A percentile compares a stretch with the other conserved stretches of the same genome.
These are phyloP conservation scores for Artemia sinica DNA, from an alignment of 2,888 invertebrate species.

Conservation along the genomic window DNA sequence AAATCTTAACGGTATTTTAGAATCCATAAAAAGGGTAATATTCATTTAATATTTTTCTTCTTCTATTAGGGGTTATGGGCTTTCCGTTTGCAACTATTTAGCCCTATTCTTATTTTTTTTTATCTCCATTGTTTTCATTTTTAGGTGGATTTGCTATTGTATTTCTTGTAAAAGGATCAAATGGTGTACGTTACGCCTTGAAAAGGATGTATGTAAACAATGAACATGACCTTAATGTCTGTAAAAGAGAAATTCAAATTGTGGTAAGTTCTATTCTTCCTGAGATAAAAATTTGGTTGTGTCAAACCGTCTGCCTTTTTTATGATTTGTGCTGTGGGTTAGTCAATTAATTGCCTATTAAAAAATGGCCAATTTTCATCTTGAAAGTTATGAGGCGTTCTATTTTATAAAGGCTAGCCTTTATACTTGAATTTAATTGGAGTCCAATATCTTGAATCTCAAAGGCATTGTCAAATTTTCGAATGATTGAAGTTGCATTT, in stretches of 20 bases:
- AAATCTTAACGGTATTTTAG: no score
- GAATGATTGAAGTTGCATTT: no score
- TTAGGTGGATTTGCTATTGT: slow-evolving; percentile 83
- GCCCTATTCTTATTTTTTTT: slow-evolving; percentile 19
- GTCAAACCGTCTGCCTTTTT: slow-evolving; percentile 16
- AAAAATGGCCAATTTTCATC: slow-evolving; percentile 15
- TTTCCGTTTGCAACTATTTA: neutral
- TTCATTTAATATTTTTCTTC: no score
- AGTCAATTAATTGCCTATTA: neutral
- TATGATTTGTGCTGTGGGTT: no score
- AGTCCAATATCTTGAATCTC: no score
- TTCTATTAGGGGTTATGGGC: no score
- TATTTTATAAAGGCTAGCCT: no score
- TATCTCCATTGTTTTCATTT: slow-evolving; percentile 25
- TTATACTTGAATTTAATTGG: no score
- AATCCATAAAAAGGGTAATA: no score
- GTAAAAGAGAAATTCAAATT: slow-evolving; percentile 76
- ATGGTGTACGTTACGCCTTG: slow-evolving; percentile 53
- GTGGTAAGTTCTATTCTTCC: slow-evolving; percentile 43
- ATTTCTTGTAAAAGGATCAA: slow-evolving; percentile 53
- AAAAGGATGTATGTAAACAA: slow-evolving; percentile 86
- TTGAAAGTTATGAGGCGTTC: neutral
- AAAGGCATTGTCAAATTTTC: no score
- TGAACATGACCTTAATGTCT: slow-evolving; percentile 67
- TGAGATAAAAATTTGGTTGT: slow-evolving; percentile 11